Evolutionary conservation across 1,140 invertebrate genomes (phyloP).

Genomic region (Aphaenogaster floridana): DNA sequence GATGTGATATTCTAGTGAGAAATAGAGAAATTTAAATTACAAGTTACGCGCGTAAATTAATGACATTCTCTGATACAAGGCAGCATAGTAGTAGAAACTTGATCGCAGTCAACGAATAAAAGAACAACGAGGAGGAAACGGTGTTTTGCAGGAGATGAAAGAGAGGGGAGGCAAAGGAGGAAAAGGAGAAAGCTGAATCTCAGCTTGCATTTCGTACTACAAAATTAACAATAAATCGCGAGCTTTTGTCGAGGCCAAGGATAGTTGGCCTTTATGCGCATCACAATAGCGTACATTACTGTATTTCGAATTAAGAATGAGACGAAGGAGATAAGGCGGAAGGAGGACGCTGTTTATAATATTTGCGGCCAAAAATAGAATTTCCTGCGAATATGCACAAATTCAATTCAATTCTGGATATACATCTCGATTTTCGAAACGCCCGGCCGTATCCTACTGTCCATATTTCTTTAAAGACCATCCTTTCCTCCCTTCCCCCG

Average conservation of each 20-base stretch:
- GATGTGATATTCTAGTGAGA: not conserved
- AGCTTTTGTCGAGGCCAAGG: conserved; percentile 44
- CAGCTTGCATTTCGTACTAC: conserved; percentile 1
- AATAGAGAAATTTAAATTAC: conserved; percentile 52
- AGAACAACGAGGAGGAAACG: not conserved
- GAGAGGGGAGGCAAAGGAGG: not conserved
- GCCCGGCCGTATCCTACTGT: not conserved
- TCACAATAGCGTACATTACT: conserved; percentile 49
- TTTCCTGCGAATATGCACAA: conserved; percentile 31
- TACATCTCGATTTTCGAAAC: conserved; percentile 36
- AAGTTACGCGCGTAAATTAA: conserved; percentile 11
- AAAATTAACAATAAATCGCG: conserved; percentile 58
- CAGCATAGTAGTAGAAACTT: conserved; percentile 4
- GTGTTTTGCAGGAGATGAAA: not conserved
- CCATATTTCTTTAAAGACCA: not conserved
- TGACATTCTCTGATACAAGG: conserved; percentile 1
- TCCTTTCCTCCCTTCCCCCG: not conserved
- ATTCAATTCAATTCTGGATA: conserved; percentile 45
- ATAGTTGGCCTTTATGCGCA: conserved; percentile 53
- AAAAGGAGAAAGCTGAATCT: conserved; percentile 6
- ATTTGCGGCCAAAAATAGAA: conserved; percentile 42
- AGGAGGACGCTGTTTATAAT: conserved; percentile 15
- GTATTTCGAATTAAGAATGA: conserved; percentile 43
- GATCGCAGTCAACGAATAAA: conserved; percentile 30
- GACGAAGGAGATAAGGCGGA: not conserved